Percentiles rank a stretch among this genome's conserved stretches.
Conservation (phyloP, 2,113 vertebrate species). For the Phycodurus eques region DNA sequence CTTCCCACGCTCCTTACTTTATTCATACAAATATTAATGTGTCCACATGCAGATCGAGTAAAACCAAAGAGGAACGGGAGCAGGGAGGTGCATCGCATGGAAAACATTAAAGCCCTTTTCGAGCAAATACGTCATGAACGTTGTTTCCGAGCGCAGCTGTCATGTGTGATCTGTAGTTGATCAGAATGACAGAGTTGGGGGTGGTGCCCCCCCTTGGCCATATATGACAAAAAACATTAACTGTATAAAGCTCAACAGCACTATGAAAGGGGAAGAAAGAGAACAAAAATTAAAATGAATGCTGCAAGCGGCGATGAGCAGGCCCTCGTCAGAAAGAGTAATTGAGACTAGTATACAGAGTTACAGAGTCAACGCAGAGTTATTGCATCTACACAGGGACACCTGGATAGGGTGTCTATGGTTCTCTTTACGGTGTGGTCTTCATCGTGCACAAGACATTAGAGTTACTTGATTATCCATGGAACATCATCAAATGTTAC, state of each 20-base stretch:
- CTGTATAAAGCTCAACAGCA: constrained; percentile 68
- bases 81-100: constrained; percentile 16
- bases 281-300: constrained; percentile 18
- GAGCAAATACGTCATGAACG: constrained; percentile 55
- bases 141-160: constrained; percentile 53
- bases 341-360: constrained; percentile 6
- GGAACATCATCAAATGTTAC: too few relatives aligned
- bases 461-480: too few relatives aligned
- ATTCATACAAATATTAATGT: constrained; percentile 53
- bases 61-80: constrained; percentile 20
- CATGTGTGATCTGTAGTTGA: constrained; percentile 68
- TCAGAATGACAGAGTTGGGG: constrained; percentile 59
- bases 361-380: neutral
- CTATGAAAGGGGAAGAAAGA: constrained; percentile 6
- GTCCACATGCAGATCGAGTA: constrained; percentile 37
- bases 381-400: neutral
- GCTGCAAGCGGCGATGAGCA: too few relatives aligned
- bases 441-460: neutral
- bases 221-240: constrained; percentile 67
- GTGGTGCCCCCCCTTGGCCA: constrained; percentile 33
- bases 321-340: too few relatives aligned
- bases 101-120: constrained; percentile 46
- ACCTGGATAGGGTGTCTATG: neutral
- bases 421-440: neutral
- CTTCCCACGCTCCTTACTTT: constrained; percentile 10